Evolutionary conservation across 2,888 invertebrate species (phyloP).

Genomic region (Prosopocoilus inquinatus): DNA sequence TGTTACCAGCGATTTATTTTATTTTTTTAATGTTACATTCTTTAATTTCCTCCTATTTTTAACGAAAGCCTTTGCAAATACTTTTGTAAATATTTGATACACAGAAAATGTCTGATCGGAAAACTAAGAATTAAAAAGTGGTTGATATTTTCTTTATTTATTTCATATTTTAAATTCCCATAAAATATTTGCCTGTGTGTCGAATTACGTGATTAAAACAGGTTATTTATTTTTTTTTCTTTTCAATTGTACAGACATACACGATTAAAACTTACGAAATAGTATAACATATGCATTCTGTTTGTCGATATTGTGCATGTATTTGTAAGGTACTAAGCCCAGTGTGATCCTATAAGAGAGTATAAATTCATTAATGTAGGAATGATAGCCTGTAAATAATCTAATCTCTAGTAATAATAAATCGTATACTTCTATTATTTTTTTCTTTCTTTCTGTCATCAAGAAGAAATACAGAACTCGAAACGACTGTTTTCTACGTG

Average conservation of each 20-base stretch:
- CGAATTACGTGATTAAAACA: too few species aligned
- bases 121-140: too few species aligned
- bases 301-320: conserved; percentile 45
- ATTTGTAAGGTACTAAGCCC: conserved; percentile 45
- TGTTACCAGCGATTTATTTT: conserved; percentile 5
- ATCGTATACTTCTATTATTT: conserved; percentile 44
- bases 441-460: conserved; percentile 20
- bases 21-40: too few species aligned
- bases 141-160: too few species aligned
- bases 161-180: too few species aligned
- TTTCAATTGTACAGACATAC: too few species aligned
- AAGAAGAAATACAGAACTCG: background rate
- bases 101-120: too few species aligned
- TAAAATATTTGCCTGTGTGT: too few species aligned
- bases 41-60: too few species aligned
- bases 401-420: conserved; percentile 43
- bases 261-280: conserved; percentile 1
- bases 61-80: too few species aligned
- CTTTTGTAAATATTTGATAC: too few species aligned
- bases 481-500: background rate
- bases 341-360: conserved; percentile 46
- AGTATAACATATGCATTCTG: conserved; percentile 22
- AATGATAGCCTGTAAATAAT: conserved; percentile 41
- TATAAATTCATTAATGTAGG: conserved; percentile 37
- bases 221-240: too few species aligned